Base-by-base conservation (phyloP, 1,140 invertebrate species). In the Atta texana region DNA sequence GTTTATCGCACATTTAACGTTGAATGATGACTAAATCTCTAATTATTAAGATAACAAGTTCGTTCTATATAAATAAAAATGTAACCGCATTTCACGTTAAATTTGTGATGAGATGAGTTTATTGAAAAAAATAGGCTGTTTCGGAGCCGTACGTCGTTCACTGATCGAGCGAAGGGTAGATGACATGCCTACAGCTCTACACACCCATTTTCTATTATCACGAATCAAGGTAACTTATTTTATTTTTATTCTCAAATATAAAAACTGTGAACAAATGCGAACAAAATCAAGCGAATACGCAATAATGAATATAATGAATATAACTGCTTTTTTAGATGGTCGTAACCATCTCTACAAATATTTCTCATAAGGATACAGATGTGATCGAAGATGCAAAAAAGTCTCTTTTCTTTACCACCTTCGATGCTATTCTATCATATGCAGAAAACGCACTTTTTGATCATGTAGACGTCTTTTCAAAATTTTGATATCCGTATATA, bases 401-500 rank as follows among this genome's bases (percentile, higher is more conserved):
- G 44, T 59, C 39, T 78, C 28, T 57, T 87, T 69, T 16, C 53
- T 80, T 57, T 59, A 24, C 64, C 68, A 21, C 51, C 64, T 75
- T 61, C 81, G 64, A 84, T 28, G 72, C 24, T 49, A 57, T 69
- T 69, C 39, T 68, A 59, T 61, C 63, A 21, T n/a, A 53, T 21
- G 51, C 66, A 66, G 57, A n/a, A 53, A 84, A 71, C 34, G 18
- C 61, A 77, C 72, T 85, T 85, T 85, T 85, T 85, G 28, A 72
- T 82, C 85, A 64, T 76, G 59, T 85, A 77, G 69, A 66, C 61
- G 74, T 88, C 76, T 91, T 87, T 86, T 88, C 89, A 78, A 91
- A 90, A 91, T 90, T 91, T 91, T 91, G 81, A 91, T 91, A 91
- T 88, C 77, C 82, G 63, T 90, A 88, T 87, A 76, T 87, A 76